A percentile compares a stretch with the other conserved stretches of the same genome.
phyloP scores from a whole-genome alignment of 2,113 vertebrate species.

The Bubalus kerabau region DNA sequence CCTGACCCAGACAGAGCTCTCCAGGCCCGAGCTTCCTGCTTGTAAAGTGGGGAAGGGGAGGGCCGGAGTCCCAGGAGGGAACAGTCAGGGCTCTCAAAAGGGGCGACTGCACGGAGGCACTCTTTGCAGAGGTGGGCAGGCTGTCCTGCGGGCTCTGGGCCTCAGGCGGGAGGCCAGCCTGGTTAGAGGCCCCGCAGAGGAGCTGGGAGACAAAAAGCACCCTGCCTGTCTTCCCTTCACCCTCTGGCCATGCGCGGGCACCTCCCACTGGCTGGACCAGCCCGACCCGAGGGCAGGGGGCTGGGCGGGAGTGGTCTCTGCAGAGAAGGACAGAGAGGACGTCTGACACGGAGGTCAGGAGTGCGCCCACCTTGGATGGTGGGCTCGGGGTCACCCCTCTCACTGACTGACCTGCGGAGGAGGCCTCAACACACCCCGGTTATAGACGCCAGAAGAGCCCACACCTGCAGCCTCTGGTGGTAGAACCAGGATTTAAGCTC shows the following conservation, averaged over 20 bases:
- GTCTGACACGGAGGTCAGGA: accelerated
- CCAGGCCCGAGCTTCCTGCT: neutral
- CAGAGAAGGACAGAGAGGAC: neutral
- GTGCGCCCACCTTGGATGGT: accelerated
- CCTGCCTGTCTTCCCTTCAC: accelerated
- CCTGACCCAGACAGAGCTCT: neutral
- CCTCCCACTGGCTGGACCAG: neutral
- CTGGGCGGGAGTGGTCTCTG: neutral
- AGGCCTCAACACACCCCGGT: neutral
- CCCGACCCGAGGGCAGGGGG: neutral
- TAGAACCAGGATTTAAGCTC: neutral
- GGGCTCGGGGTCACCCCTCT: neutral
- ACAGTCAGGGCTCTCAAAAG: neutral
- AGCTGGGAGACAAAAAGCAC: accelerated
- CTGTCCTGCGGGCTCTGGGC: neutral
- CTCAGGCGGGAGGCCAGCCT: neutral
- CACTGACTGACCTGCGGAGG: neutral
- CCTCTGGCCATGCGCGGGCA: neutral
- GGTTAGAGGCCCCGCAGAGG: neutral
- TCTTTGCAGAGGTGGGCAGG: neutral
- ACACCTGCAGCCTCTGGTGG: neutral
- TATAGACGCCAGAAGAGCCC: neutral
- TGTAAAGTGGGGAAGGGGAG: neutral
- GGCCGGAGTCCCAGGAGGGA: neutral
- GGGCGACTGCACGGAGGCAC: neutral